A percentile compares a stretch with the other conserved stretches of the same genome.
Conservation (phyloP, 2,888 invertebrate species). For the Dryobotodes eremita region DNA sequence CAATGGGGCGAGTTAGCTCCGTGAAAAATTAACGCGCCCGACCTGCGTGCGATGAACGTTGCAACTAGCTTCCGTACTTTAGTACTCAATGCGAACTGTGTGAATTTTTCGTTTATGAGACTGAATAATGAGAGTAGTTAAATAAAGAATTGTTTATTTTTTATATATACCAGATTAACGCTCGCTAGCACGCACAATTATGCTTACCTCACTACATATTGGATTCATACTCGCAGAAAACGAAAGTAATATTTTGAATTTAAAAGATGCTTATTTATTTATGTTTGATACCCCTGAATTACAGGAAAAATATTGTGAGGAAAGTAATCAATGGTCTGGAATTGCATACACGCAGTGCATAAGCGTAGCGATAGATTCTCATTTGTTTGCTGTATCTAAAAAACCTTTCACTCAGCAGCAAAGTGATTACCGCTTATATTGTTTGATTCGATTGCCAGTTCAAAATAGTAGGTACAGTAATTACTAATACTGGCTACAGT, state of each 20-base stretch:
- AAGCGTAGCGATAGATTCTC: neutral
- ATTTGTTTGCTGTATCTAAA: neutral
- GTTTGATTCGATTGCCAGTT: neutral
- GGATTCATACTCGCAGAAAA: neutral
- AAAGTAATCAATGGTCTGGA: neutral
- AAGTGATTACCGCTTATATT: neutral
- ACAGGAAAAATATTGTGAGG: neutral
- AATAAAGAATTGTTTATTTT: neutral
- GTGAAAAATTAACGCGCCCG: conserved; percentile 83
- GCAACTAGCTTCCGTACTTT: conserved; percentile 63
- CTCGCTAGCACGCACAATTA: neutral
- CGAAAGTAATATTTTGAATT: neutral
- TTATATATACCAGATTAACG: too few relatives aligned
- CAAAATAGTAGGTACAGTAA: neutral
- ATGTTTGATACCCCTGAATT: neutral
- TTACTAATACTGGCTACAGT: neutral
- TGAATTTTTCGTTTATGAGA: conserved; percentile 37
- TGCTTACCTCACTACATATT: neutral
- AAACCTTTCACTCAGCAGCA: neutral
- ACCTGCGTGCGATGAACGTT: conserved; percentile 76
- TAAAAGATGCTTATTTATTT: neutral
- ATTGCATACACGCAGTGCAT: neutral
- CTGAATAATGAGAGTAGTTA: conserved; percentile 10
- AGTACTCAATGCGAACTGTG: conserved; percentile 13
- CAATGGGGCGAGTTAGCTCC: conserved; percentile 81